phyloP scores from a whole-genome alignment of 2,888 invertebrate genomes.

The Eupithecia inturbata region DNA sequence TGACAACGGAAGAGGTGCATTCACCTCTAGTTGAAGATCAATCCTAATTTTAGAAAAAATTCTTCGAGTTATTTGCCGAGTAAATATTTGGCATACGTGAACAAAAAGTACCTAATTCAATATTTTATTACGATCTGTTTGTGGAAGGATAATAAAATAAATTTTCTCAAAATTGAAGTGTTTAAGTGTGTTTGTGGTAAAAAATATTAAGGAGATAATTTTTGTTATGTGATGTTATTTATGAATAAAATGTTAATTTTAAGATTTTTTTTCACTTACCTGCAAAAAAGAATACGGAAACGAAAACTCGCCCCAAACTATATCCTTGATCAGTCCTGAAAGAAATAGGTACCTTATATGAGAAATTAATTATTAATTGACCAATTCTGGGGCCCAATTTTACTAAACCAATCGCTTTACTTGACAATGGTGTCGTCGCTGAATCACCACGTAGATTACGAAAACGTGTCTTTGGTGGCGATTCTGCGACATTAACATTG shows the following conservation, averaged over 20 bases:
- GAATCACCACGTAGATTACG: too few species aligned
- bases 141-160: neutral
- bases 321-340: slow-evolving; percentile 76
- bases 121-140: neutral
- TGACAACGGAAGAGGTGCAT: neutral
- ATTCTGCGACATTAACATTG: too few species aligned
- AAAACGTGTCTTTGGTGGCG: too few species aligned
- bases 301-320: slow-evolving; percentile 74
- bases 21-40: neutral
- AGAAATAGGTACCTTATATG: slow-evolving; percentile 24
- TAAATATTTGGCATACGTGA: slow-evolving; percentile 8
- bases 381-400: neutral
- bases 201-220: neutral
- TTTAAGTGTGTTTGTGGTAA: neutral
- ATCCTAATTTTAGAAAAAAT: neutral
- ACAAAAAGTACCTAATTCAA: slow-evolving; percentile 2
- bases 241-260: neutral
- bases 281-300: slow-evolving; percentile 79
- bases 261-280: slow-evolving; percentile 53
- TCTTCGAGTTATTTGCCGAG: neutral
- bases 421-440: too few species aligned
- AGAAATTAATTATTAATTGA: neutral
- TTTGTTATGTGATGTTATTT: neutral
- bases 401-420: neutral
- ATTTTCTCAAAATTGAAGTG: neutral